Evolutionary conservation across 2,113 vertebrate genomes (phyloP), one percentile per base, ranked within the genome.

Genomic region (Agelaius tricolor): DNA sequence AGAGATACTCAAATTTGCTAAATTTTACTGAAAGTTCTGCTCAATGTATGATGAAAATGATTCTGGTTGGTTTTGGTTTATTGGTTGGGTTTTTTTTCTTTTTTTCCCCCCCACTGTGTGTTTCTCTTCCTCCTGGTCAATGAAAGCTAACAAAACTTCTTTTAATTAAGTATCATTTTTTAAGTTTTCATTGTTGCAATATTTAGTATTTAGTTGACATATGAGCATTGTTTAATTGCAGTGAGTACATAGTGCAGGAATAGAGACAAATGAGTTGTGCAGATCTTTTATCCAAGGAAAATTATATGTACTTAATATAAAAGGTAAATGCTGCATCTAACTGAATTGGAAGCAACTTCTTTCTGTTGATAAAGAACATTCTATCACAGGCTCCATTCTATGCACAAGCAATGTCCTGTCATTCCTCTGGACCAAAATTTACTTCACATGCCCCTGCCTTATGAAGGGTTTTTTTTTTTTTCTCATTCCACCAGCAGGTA

Each of bases 31-130:
- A 39, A 92, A 37, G 18, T 26, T 75, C 59, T 89, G 15, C n/a
- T 72, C 5, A 1, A 4, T 39, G 7, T 8, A 6, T 54, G 15
- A 37, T 2, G 0, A 59, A 79, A 76, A 22, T 16, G 21, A 27
- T 49, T 75, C 20, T 79, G 16, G 3, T 59, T 43, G 8, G 3
- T 11, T 78, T 57, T n/a, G 23, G n/a, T 58, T 66, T 30, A 15
- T 4, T 81, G 14, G 2, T 78, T 71, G 8, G 1, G 3, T 3
- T 68, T 72, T 30, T 33, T 4, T 10, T 26, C 11, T 1, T 33
- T 52, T 41, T n/a, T 47, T 37, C 30, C 3, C 3, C 12, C 4
- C 4, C 2, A 4, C 7, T 12, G 2, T 11, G 4, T 52, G 8
- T 59, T 73, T 84, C 3, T 2, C 13, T 80, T 65, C 63, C 19